Base-by-base conservation (phyloP, 2,888 invertebrate species). In the Iselma pallidipennis region DNA sequence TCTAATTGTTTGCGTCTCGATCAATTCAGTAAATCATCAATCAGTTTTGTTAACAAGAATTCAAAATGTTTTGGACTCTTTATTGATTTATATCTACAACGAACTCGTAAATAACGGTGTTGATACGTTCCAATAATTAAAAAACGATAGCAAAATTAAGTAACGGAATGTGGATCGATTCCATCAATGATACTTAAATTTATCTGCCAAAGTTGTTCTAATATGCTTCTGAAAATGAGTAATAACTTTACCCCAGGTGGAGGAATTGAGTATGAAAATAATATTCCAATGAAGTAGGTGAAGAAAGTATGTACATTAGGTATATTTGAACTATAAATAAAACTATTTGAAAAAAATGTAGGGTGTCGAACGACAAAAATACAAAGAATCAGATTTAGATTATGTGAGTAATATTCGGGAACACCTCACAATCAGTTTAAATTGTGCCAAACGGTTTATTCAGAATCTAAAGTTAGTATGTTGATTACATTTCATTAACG, bases 371-470 rank as follows among this genome's bases (percentile, higher is more conserved):
- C 10, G 54, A 51, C 53, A 52, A 56, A 61, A 61, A 56, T 57
- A 61, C 52, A 52, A 57, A 57, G 26, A 57, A 48, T 61, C 54
- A 31, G 52, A 54, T 59, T 63, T 63, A 52, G 55, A 63, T 37
- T 31, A 52, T 28, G 50, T 61, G 57, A 63, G 56, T 59, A 63
- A 59, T 52, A 4, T 21, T 21, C 10, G 16, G 21, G 21, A 45
- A 33, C 57, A 63, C 61, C 61, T 61, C 23, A n/a, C n/a, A n/a
- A n/a, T n/a, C n/a, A 23, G 59, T 28, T 31, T 50, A 33, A 62
- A 59, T 63, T 59, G 63, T 63, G 63, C 63, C 63, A 63, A 63
- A 59, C 45, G 19, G 52, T 59, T 63, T 59, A 63, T 63, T 62
- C 63, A 56, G 45, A 12, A 14, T 55, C 59, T 63, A 63, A 55